Percentiles rank a stretch among this genome's conserved stretches.
Conservation (phyloP, 2,888 invertebrate genomes). For the Seladonia tumulorum region DNA sequence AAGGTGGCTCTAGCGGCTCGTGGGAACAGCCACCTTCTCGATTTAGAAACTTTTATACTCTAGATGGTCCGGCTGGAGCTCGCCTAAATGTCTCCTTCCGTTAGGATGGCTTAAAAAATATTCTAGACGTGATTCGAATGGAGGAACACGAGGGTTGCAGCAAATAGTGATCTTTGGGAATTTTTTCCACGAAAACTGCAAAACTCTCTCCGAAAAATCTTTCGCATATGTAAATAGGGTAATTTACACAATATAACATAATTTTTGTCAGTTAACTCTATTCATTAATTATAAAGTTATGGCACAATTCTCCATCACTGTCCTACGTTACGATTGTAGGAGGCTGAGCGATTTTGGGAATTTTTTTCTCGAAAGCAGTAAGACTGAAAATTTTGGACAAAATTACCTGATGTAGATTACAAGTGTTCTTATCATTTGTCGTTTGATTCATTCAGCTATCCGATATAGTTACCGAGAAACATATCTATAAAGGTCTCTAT, state of each 20-base stretch:
- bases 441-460: no score
- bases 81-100: not conserved
- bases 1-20: conserved; percentile 31
- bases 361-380: not conserved
- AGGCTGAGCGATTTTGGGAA: not conserved
- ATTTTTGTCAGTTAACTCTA: not conserved
- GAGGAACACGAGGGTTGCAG: not conserved
- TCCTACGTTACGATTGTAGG: no score
- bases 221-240: not conserved
- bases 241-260: not conserved
- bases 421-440: not conserved
- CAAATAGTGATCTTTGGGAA: not conserved
- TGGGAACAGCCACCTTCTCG: conserved; percentile 9
- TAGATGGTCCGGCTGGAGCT: not conserved
- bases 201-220: not conserved
- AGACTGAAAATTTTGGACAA: not conserved
- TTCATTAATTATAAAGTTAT: no score
- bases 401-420: not conserved
- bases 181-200: not conserved
- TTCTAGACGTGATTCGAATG: not conserved
- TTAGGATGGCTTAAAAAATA: not conserved
- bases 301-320: no score
- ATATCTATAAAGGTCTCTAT: not conserved
- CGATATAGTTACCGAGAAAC: not conserved
- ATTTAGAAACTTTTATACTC: conserved; percentile 9